These are phyloP conservation scores for Crypturellus undulatus DNA, from an alignment of 2,113 vertebrate genomes.

Conservation along the genomic window DNA sequence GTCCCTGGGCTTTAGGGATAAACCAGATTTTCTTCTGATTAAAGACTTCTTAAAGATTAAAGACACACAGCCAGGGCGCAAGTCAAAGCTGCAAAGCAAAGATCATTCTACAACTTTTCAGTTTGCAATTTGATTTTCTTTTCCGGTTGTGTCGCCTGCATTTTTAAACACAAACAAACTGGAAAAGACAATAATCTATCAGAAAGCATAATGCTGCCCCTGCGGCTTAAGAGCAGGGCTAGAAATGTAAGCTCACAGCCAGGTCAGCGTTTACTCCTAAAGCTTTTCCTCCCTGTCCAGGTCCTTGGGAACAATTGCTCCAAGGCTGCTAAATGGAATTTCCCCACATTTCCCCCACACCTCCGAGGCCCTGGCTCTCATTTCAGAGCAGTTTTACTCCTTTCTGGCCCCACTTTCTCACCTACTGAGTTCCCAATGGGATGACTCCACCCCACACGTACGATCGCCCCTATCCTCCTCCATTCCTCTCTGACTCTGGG, in stretches of 20 bases:
- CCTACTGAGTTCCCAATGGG: background rate
- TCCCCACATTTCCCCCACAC: background rate
- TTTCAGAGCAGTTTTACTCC: background rate
- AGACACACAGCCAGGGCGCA: slow-evolving; percentile 35
- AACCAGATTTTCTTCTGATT: slow-evolving; percentile 64
- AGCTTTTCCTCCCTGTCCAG: background rate
- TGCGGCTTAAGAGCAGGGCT: background rate
- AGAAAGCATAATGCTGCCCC: background rate
- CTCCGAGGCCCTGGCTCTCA: background rate
- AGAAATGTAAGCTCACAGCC: background rate
- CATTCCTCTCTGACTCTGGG: background rate
- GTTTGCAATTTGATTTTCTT: background rate
- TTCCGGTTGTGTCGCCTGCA: background rate
- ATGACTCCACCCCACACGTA: background rate
- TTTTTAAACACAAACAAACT: background rate
- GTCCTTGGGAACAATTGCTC: background rate
- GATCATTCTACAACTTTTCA: slow-evolving; percentile 33
- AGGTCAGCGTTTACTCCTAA: background rate
- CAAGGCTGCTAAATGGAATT: background rate
- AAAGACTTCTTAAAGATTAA: slow-evolving; percentile 66
- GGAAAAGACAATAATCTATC: background rate
- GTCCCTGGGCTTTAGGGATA: slow-evolving; percentile 51
- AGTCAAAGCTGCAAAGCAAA: slow-evolving; percentile 66
- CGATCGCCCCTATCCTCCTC: background rate
- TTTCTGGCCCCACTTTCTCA: background rate